Evolutionary conservation across 2,797 vertebrate species (phyloP).

Genomic region (Onychomys torridus): DNA sequence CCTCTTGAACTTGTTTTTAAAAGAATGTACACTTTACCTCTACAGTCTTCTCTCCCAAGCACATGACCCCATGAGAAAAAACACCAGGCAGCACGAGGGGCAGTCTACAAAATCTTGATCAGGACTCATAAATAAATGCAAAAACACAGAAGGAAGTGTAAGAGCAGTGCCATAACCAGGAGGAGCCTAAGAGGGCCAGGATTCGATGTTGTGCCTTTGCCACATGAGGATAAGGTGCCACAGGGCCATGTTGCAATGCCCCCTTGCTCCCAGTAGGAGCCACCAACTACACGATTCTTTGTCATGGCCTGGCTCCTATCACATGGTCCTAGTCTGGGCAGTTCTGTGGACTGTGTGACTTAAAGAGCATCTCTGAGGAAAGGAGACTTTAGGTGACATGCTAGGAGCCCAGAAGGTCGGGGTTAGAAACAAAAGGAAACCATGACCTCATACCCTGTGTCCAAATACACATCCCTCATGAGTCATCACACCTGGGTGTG

Average conservation of each 20-base stretch:
- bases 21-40: background rate
- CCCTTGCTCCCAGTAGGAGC: background rate
- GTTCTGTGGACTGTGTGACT: background rate
- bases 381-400: background rate
- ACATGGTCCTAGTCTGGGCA: background rate
- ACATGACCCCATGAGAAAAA: background rate
- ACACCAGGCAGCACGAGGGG: background rate
- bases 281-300: background rate
- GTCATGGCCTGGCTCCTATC: background rate
- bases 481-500: background rate
- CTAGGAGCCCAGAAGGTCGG: background rate
- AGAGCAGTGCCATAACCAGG: background rate
- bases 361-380: background rate
- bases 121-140: background rate
- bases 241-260: background rate
- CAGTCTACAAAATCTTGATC: background rate
- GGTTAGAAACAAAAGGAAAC: background rate
- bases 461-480: background rate
- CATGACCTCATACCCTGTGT: background rate
- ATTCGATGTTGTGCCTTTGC: background rate
- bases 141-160: background rate
- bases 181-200: background rate
- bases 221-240: background rate
- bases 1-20: background rate
- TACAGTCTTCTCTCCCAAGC: background rate